Evolutionary conservation across 23 tunicate genomes (phyloP).

Genomic region (Halocynthia aurantium): DNA sequence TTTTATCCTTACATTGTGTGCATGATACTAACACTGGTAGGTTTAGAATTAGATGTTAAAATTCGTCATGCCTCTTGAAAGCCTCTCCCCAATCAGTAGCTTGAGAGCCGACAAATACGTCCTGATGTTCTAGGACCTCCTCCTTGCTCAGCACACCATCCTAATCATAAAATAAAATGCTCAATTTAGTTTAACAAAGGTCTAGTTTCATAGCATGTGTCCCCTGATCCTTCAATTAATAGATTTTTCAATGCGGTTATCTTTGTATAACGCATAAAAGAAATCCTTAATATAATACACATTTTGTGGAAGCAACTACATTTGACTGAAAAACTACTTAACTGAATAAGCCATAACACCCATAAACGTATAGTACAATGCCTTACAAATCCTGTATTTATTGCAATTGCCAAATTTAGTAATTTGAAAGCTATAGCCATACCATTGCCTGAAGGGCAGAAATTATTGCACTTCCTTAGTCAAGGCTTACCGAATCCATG

Average conservation of each 20-base stretch:
- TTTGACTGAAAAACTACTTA: not conserved
- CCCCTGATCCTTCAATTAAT: too few species aligned
- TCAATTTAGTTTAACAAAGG: too few species aligned
- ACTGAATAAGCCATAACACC: not conserved
- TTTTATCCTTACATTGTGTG: too few species aligned
- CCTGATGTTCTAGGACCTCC: slow-evolving; percentile 38
- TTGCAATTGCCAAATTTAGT: too few species aligned
- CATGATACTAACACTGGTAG: too few species aligned
- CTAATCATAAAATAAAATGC: not conserved
- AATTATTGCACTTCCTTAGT: too few species aligned
- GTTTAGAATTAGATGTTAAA: slow-evolving; percentile 8
- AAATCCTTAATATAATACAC: not conserved
- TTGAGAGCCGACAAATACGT: slow-evolving; percentile 47
- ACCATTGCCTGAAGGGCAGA: too few species aligned
- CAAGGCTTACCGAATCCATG: not conserved
- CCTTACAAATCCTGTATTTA: too few species aligned
- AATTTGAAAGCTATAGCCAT: too few species aligned
- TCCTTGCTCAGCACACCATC: slow-evolving; percentile 31
- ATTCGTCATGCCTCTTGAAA: slow-evolving; percentile 43
- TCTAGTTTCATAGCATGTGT: too few species aligned
- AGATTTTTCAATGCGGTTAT: too few species aligned
- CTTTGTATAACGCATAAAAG: too few species aligned
- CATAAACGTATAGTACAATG: not conserved
- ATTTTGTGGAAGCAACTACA: not conserved
- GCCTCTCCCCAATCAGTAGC: slow-evolving; percentile 55